These are phyloP conservation scores for Drosophila prosaltans DNA, from an alignment of 1,140 invertebrate species.

Conservation along the genomic window DNA sequence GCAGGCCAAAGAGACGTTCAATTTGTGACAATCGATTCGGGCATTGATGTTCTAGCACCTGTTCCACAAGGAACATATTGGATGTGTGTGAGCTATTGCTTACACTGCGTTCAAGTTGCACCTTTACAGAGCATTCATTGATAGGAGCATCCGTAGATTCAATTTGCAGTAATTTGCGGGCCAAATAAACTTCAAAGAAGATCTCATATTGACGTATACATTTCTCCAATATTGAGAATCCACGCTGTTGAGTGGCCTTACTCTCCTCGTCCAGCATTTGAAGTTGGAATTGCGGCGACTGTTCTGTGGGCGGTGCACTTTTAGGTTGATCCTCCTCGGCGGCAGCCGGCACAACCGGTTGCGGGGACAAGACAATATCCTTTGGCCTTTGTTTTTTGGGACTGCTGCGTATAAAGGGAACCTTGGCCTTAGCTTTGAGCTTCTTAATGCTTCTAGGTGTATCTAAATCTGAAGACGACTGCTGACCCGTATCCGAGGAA, in stretches of 20 bases:
- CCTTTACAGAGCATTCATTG: conserved; percentile 62
- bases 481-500: conserved; percentile 71
- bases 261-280: conserved; percentile 56
- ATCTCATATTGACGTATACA: conserved; percentile 88
- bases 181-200: conserved; percentile 84
- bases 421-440: conserved; percentile 72
- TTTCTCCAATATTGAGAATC: conserved; percentile 85
- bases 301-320: conserved; percentile 63
- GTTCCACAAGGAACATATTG: conserved; percentile 69
- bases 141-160: conserved; percentile 30
- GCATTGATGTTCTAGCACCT: conserved; percentile 66
- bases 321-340: conserved; percentile 56
- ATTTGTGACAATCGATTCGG: conserved; percentile 63
- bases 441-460: conserved; percentile 80
- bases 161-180: conserved; percentile 67
- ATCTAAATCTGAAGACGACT: conserved; percentile 78
- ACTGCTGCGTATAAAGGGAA: conserved; percentile 68
- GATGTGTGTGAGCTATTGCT: conserved; percentile 43
- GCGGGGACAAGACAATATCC: conserved; percentile 56
- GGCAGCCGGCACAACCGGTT: not conserved
- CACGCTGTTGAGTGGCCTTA: conserved; percentile 60
- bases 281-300: conserved; percentile 47
- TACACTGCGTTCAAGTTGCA: conserved; percentile 59
- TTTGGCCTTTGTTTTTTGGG: conserved; percentile 73
- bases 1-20: conserved; percentile 69